Evolutionary conservation across 1,140 invertebrate genomes (phyloP).

Genomic region (Scaptodrosophila lebanonensis): DNA sequence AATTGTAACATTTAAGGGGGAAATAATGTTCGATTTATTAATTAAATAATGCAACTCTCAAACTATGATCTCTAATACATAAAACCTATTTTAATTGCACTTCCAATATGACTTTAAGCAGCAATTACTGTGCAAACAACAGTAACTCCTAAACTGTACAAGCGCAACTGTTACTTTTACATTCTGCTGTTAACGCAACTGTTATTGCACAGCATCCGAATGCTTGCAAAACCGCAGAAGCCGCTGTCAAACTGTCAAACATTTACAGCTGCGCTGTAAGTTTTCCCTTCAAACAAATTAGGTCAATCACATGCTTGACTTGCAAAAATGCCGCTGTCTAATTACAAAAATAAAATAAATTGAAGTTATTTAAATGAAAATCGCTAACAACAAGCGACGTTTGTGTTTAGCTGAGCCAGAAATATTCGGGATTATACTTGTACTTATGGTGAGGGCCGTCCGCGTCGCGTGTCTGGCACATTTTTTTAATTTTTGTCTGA

Average conservation of each 20-base stretch:
- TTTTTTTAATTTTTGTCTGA: constrained; percentile 40
- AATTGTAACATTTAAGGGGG: too few relatives aligned
- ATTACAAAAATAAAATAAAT: constrained; percentile 28
- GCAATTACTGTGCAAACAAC: neutral
- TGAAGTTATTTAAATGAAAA: constrained; percentile 61
- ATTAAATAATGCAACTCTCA: neutral
- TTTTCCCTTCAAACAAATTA: constrained; percentile 20
- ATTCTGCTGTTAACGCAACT: neutral
- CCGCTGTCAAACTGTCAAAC: constrained; percentile 3
- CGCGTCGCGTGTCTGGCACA: constrained; percentile 56
- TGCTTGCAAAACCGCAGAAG: neutral
- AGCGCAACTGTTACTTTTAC: neutral
- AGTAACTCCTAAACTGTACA: constrained; percentile 1
- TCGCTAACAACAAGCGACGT: constrained; percentile 12
- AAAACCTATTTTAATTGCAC: too few relatives aligned
- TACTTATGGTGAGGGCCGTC: constrained; percentile 52
- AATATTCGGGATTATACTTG: constrained; percentile 49
- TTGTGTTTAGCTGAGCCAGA: constrained; percentile 18
- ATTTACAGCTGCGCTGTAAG: neutral
- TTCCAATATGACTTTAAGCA: too few relatives aligned
- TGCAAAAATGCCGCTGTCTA: constrained; percentile 45
- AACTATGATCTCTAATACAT: too few relatives aligned
- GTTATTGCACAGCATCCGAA: too few relatives aligned
- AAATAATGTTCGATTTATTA: too few relatives aligned
- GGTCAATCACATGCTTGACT: constrained; percentile 69